Conservation (phyloP, 2,888 invertebrate genomes). For the Dryomyza anilis region DNA sequence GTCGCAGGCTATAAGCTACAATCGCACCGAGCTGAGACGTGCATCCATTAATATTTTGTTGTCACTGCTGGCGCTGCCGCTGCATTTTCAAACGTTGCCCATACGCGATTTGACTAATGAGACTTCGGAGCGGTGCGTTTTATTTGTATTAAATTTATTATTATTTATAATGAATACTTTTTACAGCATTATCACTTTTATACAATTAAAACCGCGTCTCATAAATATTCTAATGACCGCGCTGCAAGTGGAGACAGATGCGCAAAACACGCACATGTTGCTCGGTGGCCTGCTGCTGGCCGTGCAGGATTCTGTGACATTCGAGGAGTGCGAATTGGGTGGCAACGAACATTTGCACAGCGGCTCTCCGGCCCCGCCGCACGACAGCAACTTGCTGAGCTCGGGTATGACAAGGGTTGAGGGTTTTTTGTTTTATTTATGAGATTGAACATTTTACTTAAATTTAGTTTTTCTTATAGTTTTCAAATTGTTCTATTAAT, state of each 20-base stretch:
- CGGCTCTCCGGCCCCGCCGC: constrained; percentile 55
- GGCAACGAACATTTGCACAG: constrained; percentile 65
- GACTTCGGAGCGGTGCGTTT: constrained; percentile 62
- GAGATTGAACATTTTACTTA: neutral
- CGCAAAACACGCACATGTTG: constrained; percentile 86
- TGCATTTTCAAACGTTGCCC: constrained; percentile 83
- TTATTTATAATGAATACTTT: constrained; percentile 18
- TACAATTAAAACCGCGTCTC: constrained; percentile 74
- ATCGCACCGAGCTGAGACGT: constrained; percentile 80
- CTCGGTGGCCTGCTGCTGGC: constrained; percentile 78
- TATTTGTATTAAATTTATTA: constrained; percentile 41
- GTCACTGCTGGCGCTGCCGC: constrained; percentile 89
- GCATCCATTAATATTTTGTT: constrained; percentile 90
- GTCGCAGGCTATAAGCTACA: constrained; percentile 66
- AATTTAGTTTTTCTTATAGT: neutral
- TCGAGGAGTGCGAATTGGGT: constrained; percentile 72
- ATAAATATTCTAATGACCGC: constrained; percentile 84
- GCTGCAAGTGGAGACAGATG: constrained; percentile 81
- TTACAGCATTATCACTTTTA: constrained; percentile 65
- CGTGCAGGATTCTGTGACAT: constrained; percentile 79
- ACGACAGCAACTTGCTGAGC: constrained; percentile 67
- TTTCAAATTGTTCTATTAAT: neutral
- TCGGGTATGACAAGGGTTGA: constrained; percentile 68
- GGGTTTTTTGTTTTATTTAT: neutral
- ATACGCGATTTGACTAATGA: constrained; percentile 72